Percentiles rank a stretch among this genome's conserved stretches.
phyloP scores from a whole-genome alignment of 2,113 vertebrate genomes.

The Strix aluco region DNA sequence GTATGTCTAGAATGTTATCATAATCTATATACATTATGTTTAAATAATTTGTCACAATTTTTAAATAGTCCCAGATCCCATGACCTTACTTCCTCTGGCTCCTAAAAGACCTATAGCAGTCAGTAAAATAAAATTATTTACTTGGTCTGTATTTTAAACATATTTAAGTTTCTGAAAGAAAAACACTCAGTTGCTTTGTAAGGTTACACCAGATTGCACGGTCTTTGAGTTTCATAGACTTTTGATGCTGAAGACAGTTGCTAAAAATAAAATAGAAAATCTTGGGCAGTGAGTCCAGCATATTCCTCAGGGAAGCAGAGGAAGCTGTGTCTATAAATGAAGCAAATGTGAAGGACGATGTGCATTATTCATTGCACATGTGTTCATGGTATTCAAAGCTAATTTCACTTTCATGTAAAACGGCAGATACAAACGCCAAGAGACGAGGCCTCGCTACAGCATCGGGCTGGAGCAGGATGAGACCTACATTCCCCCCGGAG shows the following conservation, averaged over 20 bases:
- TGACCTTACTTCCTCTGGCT: background rate
- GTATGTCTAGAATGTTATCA: background rate
- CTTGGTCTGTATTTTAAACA: background rate
- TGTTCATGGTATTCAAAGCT: background rate
- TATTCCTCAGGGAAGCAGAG: background rate
- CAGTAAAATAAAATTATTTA: background rate
- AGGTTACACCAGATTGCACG: background rate
- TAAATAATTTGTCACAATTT: background rate
- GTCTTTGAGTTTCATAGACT: background rate
- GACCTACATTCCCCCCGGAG: constrained; percentile 90
- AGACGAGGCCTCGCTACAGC: constrained; percentile 87
- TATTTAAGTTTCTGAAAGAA: background rate
- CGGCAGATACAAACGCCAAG: constrained; percentile 88
- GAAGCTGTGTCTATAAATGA: background rate
- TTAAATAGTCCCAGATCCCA: background rate
- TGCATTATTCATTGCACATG: background rate
- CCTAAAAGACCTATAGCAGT: background rate
- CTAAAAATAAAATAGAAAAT: background rate
- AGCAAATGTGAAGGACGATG: background rate
- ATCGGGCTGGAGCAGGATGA: constrained; percentile 94
- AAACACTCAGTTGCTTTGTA: background rate
- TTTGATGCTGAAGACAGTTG: background rate
- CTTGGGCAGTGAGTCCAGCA: background rate
- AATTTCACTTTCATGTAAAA: background rate
- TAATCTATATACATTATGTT: background rate